Conservation (phyloP, 2,888 invertebrate genomes). For the Cyrtodaria siliqua region DNA sequence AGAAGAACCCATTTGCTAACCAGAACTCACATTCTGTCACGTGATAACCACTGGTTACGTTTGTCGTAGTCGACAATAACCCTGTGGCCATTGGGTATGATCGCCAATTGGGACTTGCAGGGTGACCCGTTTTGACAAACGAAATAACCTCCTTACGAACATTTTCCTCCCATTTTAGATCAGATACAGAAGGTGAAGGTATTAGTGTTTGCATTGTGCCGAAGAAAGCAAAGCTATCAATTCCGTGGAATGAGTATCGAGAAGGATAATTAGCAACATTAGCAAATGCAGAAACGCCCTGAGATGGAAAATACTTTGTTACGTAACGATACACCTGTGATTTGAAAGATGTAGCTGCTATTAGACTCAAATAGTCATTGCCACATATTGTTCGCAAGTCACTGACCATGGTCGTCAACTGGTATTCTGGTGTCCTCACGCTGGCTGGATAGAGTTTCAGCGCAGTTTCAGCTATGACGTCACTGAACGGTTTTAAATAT, state of each 20-base stretch:
- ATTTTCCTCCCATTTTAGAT: constrained; percentile 10
- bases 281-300: not conserved
- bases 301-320: constrained; percentile 24
- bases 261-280: constrained; percentile 5
- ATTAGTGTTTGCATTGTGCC: constrained; percentile 9
- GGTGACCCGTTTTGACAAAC: constrained; percentile 23
- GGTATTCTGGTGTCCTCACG: constrained; percentile 25
- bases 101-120: constrained; percentile 10
- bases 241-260: constrained; percentile 38
- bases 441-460: constrained; percentile 30
- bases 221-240: constrained; percentile 43
- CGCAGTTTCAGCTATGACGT: constrained; percentile 31
- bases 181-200: not conserved
- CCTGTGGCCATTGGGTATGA: constrained; percentile 20
- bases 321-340: constrained; percentile 56
- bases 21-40: constrained; percentile 42
- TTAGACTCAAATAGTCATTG: constrained; percentile 30
- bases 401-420: constrained; percentile 32
- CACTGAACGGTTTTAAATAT: constrained; percentile 22
- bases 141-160: constrained; percentile 16
- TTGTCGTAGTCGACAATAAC: constrained; percentile 18
- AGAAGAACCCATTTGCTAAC: constrained; percentile 46
- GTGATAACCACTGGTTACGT: constrained; percentile 27
- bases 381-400: constrained; percentile 36
- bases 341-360: constrained; percentile 26